A percentile compares a stretch with the other conserved stretches of the same genome.
Evolutionary conservation across 2,113 vertebrate genomes (phyloP).

Genomic region (Mionectes macconnelli): DNA sequence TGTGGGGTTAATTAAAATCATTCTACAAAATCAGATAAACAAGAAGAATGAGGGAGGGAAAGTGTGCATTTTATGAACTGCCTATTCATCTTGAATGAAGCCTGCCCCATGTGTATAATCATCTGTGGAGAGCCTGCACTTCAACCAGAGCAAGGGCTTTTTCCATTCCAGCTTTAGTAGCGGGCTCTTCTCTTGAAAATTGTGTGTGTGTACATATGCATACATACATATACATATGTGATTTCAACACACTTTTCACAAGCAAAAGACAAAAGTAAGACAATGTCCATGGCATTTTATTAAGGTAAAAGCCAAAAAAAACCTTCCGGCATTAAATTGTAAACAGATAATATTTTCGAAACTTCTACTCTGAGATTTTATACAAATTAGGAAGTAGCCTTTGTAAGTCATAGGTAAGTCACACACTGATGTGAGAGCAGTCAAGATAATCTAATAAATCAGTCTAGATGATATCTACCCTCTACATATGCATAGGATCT

Average conservation of each 20-base stretch:
- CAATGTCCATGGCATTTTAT: background rate
- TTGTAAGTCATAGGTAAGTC: background rate
- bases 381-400: background rate
- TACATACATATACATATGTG: background rate
- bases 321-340: background rate
- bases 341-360: background rate
- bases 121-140: conserved; percentile 3
- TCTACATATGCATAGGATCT: background rate
- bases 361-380: background rate
- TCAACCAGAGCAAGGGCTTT: background rate
- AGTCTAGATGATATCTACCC: background rate
- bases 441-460: background rate
- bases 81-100: background rate
- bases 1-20: conserved; percentile 27
- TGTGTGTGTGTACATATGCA: background rate
- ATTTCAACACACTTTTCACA: background rate
- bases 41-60: background rate
- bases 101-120: background rate
- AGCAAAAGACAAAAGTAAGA: background rate
- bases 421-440: background rate
- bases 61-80: background rate
- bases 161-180: background rate
- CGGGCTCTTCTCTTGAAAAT: background rate
- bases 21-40: conserved; percentile 31
- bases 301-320: background rate